A percentile compares a stretch with the other conserved stretches of the same genome.
phyloP scores from a whole-genome alignment of 2,797 vertebrate species.

The Pagetopsis macropterus region DNA sequence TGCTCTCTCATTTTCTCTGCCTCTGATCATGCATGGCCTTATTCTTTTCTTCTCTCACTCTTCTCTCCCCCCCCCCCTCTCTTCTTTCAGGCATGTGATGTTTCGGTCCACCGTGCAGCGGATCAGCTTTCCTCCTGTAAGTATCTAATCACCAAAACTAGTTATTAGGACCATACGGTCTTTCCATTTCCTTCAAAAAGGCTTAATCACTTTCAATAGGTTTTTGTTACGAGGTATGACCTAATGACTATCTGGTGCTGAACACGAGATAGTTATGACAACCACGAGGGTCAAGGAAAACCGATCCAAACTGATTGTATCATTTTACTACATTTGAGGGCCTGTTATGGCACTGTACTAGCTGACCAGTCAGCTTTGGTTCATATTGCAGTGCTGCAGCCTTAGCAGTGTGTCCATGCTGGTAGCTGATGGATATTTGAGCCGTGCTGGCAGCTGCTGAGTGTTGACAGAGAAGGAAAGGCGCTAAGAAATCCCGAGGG shows the following conservation, averaged over 20 bases:
- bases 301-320: conserved; percentile 54
- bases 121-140: conserved; percentile 86
- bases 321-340: conserved; percentile 42
- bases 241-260: conserved; percentile 46
- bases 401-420: conserved; percentile 41
- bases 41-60: conserved; percentile 36
- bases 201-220: conserved; percentile 59
- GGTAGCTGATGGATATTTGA: conserved; percentile 76
- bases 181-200: conserved; percentile 63
- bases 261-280: conserved; percentile 58
- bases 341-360: conserved; percentile 59
- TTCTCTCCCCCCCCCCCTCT: conserved; percentile 14
- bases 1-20: conserved; percentile 50
- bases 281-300: conserved; percentile 52
- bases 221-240: conserved; percentile 65
- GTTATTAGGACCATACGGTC: conserved; percentile 64
- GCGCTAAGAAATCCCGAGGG: conserved; percentile 77
- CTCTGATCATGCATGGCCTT: conserved; percentile 41
- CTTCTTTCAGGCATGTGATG: conserved; percentile 80
- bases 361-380: conserved; percentile 62
- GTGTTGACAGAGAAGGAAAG: conserved; percentile 80
- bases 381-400: conserved; percentile 67
- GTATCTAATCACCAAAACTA: conserved; percentile 76
- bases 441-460: conserved; percentile 77
- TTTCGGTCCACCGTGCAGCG: conserved; percentile 85